Evolutionary conservation across 2,113 vertebrate species (phyloP), one percentile per base, ranked within the genome.

Genomic region (Pedionomus torquatus): DNA sequence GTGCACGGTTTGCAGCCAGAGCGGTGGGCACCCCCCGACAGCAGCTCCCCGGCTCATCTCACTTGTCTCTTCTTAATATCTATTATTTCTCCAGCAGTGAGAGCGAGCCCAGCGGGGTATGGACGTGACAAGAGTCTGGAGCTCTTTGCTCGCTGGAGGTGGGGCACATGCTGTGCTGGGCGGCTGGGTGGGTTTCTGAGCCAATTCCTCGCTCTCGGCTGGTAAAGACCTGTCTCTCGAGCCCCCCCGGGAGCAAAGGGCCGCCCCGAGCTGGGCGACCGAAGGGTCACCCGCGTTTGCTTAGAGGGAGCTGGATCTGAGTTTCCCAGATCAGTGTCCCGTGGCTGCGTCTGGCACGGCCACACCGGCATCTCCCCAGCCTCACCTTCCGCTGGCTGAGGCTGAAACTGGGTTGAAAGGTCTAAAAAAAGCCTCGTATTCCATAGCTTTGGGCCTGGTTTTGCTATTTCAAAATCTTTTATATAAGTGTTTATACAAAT

Each of bases 361-460:
- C n/a, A 7, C 70, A 17, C 0, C 0, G 57, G n/a, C 57, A 55
- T 28, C 64, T 46, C 61, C 41, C 21, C 25, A 5, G 1, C n/a
- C n/a, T 25, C 18, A 1, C 7, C 31, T 43, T 51, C 25, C 70
- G 16, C 61, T 28, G 76, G 15, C 44, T 57, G 89, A 74, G 48
- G 30, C 46, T 4, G 3, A 54, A 75, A 70, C 2, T 30, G 23
- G 31, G 7, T 60, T 91, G 44, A 37, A 95, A 81, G 4, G 21
- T 6, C 41, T 69, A 14, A 63, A 80, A 83, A n/a, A 37, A 3
- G 14, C 64, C 46, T 44, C 11, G 2, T 23, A 23, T 68, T 83
- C 18, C 30, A 17, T 84, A 1, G 3, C 17, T 75, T 81, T n/a
- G 33, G 24, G 11, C 7, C 54, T 49, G 26, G 1, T 39, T 96